Conservation (phyloP, 2,113 vertebrate species). For the Serilophus lunatus region DNA sequence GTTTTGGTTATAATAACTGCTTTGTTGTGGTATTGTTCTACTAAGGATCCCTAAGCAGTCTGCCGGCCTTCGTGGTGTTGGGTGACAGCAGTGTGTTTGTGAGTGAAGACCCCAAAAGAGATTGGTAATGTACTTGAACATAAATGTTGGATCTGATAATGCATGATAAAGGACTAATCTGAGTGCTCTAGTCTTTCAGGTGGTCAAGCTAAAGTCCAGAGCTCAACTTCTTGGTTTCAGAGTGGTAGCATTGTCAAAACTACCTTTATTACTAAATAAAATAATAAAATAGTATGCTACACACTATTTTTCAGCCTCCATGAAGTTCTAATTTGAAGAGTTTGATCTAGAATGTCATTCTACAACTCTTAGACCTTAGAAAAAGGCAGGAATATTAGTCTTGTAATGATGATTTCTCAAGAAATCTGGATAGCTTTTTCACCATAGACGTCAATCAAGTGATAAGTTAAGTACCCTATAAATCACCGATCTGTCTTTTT, state of each 20-base stretch:
- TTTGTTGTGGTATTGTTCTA: neutral
- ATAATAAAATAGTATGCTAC: neutral
- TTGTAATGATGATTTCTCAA: neutral
- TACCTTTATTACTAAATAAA: neutral
- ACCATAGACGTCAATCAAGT: neutral
- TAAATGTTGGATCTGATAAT: neutral
- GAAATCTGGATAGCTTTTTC: neutral
- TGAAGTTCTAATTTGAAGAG: neutral
- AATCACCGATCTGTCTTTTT: conserved; percentile 54
- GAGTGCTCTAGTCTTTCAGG: neutral
- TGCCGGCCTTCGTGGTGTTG: neutral
- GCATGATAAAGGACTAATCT: neutral
- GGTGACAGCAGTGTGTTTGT: neutral
- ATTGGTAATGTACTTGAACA: neutral
- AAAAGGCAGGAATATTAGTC: neutral
- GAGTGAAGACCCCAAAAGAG: neutral
- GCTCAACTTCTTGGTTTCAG: neutral
- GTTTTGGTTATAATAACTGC: neutral
- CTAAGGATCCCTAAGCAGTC: neutral
- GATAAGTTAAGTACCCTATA: neutral
- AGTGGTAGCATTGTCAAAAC: neutral
- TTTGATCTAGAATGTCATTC: neutral
- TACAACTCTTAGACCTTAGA: neutral
- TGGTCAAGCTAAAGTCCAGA: neutral
- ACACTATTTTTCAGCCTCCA: neutral